These are phyloP conservation scores for Calyptommatus sinebrachiatus DNA, from an alignment of 2,113 vertebrate genomes.

Conservation along the genomic window DNA sequence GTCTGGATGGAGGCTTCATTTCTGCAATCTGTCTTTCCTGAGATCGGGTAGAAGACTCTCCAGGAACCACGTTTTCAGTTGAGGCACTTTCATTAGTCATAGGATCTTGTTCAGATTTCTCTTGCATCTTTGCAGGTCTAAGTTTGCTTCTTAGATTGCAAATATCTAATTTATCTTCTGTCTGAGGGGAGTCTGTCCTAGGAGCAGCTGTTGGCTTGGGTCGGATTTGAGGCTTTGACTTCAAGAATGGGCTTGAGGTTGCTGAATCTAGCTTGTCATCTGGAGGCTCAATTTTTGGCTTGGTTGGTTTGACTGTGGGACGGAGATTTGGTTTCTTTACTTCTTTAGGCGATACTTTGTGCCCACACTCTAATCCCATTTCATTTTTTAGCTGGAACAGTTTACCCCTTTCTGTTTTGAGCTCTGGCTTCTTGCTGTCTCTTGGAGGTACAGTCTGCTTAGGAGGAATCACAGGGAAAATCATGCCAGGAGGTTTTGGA, in stretches of 20 bases:
- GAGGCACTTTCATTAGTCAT: constrained; percentile 49
- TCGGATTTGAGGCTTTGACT: constrained; percentile 85
- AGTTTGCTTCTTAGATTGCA: constrained; percentile 92
- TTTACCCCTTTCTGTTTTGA: constrained; percentile 89
- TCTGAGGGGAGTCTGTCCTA: constrained; percentile 75
- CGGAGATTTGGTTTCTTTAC: constrained; percentile 94
- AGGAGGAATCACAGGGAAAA: constrained; percentile 79
- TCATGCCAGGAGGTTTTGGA: constrained; percentile 86
- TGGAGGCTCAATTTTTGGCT: constrained; percentile 76
- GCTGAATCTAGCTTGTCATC: constrained; percentile 83
- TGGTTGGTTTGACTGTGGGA: constrained; percentile 85
- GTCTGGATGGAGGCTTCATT: constrained; percentile 71
- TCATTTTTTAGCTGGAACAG: constrained; percentile 87
- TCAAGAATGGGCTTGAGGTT: constrained; percentile 77
- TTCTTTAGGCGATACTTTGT: constrained; percentile 91
- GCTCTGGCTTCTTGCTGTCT: constrained; percentile 77
- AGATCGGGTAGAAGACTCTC: constrained; percentile 56
- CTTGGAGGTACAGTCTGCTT: constrained; percentile 76
- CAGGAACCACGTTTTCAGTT: constrained; percentile 44
- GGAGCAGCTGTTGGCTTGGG: constrained; percentile 84
- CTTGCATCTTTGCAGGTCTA: constrained; percentile 84
- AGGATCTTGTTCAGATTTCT: constrained; percentile 67
- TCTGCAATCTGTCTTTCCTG: constrained; percentile 65
- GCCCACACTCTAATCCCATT: constrained; percentile 95
- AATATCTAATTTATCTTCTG: constrained; percentile 87